Conservation (phyloP, 2,113 vertebrate genomes). For the Misgurnus anguillicaudatus region DNA sequence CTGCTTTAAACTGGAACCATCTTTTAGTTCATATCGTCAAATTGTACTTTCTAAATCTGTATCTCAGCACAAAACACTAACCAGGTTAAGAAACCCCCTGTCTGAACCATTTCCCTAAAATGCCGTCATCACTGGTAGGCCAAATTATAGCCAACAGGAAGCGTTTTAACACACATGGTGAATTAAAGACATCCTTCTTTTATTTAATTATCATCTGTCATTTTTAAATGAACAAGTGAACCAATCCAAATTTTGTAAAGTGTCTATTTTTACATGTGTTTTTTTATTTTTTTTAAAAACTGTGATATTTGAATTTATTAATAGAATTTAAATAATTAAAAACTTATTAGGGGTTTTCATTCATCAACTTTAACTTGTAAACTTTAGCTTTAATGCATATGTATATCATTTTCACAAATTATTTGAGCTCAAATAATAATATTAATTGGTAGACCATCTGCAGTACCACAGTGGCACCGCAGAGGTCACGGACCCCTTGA, state of each 20-base stretch:
- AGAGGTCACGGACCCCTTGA: too few species aligned
- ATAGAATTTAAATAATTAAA: too few species aligned
- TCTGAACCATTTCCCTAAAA: constrained; percentile 23
- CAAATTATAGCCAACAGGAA: constrained; percentile 1
- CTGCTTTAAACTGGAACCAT: too few species aligned
- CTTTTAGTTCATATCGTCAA: too few species aligned
- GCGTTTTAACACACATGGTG: constrained; percentile 2
- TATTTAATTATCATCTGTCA: constrained; percentile 3
- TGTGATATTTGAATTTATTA: too few species aligned
- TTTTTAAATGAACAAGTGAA: neutral
- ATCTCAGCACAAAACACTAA: neutral
- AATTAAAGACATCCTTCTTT: constrained; percentile 10
- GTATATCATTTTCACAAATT: too few species aligned
- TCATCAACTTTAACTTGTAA: too few species aligned
- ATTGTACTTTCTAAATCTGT: neutral
- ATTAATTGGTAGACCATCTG: too few species aligned
- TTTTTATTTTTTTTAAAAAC: neutral
- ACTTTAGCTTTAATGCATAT: too few species aligned
- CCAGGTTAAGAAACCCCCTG: constrained; percentile 8
- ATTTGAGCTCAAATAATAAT: too few species aligned
- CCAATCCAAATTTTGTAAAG: neutral
- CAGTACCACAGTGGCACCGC: too few species aligned
- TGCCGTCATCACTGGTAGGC: neutral
- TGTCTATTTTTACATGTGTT: neutral
- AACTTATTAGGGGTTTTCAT: too few species aligned